phyloP scores from a whole-genome alignment of 2,888 invertebrate species.

The Idaea aversata region DNA sequence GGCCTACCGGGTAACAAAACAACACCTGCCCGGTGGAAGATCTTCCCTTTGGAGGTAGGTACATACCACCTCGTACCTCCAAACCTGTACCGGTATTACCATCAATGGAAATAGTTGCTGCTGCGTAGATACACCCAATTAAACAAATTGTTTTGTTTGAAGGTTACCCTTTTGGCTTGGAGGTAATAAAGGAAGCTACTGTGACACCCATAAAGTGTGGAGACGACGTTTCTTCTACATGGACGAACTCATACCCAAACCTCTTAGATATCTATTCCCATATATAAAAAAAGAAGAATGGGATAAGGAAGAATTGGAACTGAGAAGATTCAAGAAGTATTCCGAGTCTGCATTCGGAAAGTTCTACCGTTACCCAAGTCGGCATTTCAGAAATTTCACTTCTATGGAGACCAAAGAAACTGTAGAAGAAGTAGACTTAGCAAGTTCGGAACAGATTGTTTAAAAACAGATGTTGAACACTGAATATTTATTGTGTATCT shows the following conservation, averaged over 20 bases:
- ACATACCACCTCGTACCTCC: too few species aligned
- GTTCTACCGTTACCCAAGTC: constrained; percentile 45
- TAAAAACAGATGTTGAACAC: neutral
- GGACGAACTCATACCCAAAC: constrained; percentile 56
- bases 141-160: constrained; percentile 8
- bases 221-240: constrained; percentile 53
- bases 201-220: constrained; percentile 56
- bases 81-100: too few species aligned
- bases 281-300: constrained; percentile 51
- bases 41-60: too few species aligned
- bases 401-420: neutral
- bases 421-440: neutral
- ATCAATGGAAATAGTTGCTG: too few species aligned
- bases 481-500: too few species aligned
- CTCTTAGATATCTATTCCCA: constrained; percentile 44
- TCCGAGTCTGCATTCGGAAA: constrained; percentile 56
- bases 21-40: too few species aligned
- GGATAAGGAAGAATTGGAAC: constrained; percentile 49
- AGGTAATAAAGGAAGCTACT: constrained; percentile 45
- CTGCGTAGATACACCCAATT: too few species aligned
- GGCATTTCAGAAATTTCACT: neutral
- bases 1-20: too few species aligned
- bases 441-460: neutral
- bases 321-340: constrained; percentile 45
- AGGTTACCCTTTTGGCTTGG: constrained; percentile 59